A percentile compares a stretch with the other conserved stretches of the same genome.
Conservation (phyloP, 2,797 vertebrate species). For the Chelidonichthys spinosus region DNA sequence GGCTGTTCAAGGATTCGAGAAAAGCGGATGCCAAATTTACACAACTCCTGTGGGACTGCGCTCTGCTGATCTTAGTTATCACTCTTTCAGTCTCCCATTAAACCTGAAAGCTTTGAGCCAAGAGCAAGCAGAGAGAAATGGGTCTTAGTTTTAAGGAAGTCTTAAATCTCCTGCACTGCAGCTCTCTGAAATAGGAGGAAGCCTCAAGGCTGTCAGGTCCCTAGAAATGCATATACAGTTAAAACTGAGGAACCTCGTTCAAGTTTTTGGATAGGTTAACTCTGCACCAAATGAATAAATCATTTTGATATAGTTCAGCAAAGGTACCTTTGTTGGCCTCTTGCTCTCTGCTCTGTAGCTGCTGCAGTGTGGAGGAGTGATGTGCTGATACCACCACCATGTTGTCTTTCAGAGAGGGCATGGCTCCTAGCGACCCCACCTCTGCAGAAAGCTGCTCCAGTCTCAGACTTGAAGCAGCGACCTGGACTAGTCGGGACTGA, state of each 20-base stretch:
- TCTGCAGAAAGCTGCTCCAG: slow-evolving; percentile 82
- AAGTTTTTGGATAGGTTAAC: neutral
- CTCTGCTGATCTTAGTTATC: slow-evolving; percentile 47
- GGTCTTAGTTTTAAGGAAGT: slow-evolving; percentile 19
- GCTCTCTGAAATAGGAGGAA: slow-evolving; percentile 24
- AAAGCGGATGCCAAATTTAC: slow-evolving; percentile 66
- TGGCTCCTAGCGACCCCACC: slow-evolving; percentile 75
- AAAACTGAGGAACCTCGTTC: neutral
- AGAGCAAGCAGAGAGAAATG: slow-evolving; percentile 29
- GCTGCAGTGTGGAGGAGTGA: slow-evolving; percentile 81
- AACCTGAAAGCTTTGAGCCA: slow-evolving; percentile 35
- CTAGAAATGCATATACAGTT: slow-evolving; percentile 15
- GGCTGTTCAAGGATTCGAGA: slow-evolving; percentile 63
- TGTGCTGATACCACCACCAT: slow-evolving; percentile 76
- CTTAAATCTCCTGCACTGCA: slow-evolving; percentile 31
- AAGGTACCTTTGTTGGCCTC: slow-evolving; percentile 86
- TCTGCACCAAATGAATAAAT: neutral
- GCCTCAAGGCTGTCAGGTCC: slow-evolving; percentile 11
- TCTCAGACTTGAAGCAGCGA: slow-evolving; percentile 75
- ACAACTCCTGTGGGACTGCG: slow-evolving; percentile 30
- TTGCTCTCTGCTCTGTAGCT: slow-evolving; percentile 80
- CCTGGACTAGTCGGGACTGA: slow-evolving; percentile 82
- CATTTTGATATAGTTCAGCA: neutral
- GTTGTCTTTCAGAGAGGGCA: slow-evolving; percentile 81
- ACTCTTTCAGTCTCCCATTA: slow-evolving; percentile 31